These are phyloP conservation scores for Carassius gibelio DNA, from an alignment of 2,113 vertebrate genomes.

Conservation along the genomic window DNA sequence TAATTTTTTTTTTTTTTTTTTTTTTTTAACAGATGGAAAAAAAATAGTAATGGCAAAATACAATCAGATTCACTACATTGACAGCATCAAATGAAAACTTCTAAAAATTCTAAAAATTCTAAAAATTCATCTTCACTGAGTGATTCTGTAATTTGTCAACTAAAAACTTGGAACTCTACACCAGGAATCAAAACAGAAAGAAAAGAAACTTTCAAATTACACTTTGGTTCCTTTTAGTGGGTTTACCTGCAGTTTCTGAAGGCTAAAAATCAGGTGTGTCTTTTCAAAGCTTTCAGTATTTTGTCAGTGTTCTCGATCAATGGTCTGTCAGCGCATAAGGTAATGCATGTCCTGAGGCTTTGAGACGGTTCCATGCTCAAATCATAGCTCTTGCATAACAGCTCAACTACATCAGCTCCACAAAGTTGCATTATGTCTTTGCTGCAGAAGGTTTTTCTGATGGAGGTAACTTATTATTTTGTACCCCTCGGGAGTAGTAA, in stretches of 20 bases:
- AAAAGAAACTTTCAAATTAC: not conserved
- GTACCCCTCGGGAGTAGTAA: constrained; percentile 17
- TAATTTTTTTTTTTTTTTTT: too few species aligned
- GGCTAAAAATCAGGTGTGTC: constrained; percentile 33
- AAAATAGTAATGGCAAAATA: too few species aligned
- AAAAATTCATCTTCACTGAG: too few species aligned
- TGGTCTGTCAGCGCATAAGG: constrained; percentile 42
- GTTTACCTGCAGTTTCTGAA: constrained; percentile 2
- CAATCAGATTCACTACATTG: too few species aligned
- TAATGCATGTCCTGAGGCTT: constrained; percentile 36
- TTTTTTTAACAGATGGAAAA: too few species aligned
- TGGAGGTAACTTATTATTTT: constrained; percentile 32
- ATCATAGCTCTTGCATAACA: constrained; percentile 43
- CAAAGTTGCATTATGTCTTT: constrained; percentile 32
- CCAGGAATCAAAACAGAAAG: not conserved
- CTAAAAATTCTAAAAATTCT: too few species aligned
- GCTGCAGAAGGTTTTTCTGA: constrained; percentile 25
- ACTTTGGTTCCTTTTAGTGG: too few species aligned
- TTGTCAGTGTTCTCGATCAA: constrained; percentile 40
- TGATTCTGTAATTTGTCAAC: too few species aligned
- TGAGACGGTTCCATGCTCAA: constrained; percentile 6
- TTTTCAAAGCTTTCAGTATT: constrained; percentile 24
- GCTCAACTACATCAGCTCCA: constrained; percentile 23
- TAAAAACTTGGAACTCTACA: too few species aligned
- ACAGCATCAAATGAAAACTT: too few species aligned